phyloP scores from a whole-genome alignment of 1,140 invertebrate genomes.

The Hydropsyche tenuis region DNA sequence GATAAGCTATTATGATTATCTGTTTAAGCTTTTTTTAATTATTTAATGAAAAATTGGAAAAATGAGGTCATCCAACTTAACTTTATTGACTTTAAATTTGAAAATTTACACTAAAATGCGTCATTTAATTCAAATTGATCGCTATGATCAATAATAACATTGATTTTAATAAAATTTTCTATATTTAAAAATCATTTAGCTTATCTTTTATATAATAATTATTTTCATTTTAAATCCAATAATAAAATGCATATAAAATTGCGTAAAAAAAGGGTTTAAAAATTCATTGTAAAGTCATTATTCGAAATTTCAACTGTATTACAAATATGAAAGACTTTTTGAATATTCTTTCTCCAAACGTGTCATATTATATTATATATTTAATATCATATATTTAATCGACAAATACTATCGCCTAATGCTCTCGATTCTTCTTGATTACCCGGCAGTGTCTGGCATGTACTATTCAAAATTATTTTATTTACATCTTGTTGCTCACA shows the following conservation, averaged over 20 bases:
- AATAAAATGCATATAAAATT: slow-evolving; percentile 21
- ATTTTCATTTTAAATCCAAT: not conserved
- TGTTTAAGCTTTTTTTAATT: not conserved
- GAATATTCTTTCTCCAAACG: no score
- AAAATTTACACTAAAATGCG: not conserved
- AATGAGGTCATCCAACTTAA: slow-evolving; percentile 13
- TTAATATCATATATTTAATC: no score
- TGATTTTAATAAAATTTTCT: no score
- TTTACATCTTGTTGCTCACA: no score
- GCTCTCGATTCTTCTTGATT: not conserved
- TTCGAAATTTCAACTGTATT: no score
- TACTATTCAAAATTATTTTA: not conserved
- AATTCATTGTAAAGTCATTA: slow-evolving; percentile 9
- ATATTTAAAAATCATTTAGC: not conserved
- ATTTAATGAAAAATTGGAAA: not conserved
- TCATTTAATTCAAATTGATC: not conserved
- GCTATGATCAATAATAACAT: no score
- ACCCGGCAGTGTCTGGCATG: slow-evolving; percentile 25
- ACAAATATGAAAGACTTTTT: no score
- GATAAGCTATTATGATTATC: not conserved
- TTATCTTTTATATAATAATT: not conserved
- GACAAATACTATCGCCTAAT: no score
- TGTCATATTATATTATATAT: no score
- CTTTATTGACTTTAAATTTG: no score
- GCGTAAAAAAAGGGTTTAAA: slow-evolving; percentile 16